Evolutionary conservation across 2,113 vertebrate species (phyloP).

Genomic region (Corythoichthys haematopterus): DNA sequence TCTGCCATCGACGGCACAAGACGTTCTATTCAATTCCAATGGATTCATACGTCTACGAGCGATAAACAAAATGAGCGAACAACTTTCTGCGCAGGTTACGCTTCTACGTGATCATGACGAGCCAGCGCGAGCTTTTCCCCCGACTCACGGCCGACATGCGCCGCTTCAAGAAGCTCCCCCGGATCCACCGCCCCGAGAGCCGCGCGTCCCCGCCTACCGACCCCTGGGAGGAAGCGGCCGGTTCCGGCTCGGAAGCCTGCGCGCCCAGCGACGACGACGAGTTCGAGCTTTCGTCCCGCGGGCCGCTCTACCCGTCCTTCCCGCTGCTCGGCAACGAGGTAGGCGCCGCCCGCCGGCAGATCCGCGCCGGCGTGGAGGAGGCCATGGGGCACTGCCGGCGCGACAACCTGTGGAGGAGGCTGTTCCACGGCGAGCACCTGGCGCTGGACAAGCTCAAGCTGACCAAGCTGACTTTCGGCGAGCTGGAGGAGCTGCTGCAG

Average conservation of each 20-base stretch:
- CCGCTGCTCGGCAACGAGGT: slow-evolving; percentile 87
- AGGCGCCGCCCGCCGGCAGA: slow-evolving; percentile 78
- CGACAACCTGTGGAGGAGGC: slow-evolving; percentile 94
- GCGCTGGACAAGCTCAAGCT: slow-evolving; percentile 89
- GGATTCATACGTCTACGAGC: too few species aligned
- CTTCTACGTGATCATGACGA: slow-evolving; percentile 95
- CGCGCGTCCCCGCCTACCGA: slow-evolving; percentile 52
- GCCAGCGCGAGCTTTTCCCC: slow-evolving; percentile 93
- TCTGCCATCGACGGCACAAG: too few species aligned
- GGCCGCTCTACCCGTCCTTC: slow-evolving; percentile 79
- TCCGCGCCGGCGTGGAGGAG: slow-evolving; percentile 85
- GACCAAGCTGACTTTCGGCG: slow-evolving; percentile 82
- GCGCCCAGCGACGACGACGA: slow-evolving; percentile 62
- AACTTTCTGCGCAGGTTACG: slow-evolving; percentile 69
- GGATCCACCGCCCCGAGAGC: slow-evolving; percentile 76
- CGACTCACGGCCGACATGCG: slow-evolving; percentile 90
- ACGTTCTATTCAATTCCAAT: too few species aligned
- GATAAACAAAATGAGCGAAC: too few species aligned
- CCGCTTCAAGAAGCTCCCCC: slow-evolving; percentile 88
- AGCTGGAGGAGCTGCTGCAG: slow-evolving; percentile 90
- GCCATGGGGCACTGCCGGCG: slow-evolving; percentile 95
- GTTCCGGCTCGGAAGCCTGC: slow-evolving; percentile 9
- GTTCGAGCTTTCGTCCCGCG: slow-evolving; percentile 58
- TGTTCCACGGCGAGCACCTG: slow-evolving; percentile 91
- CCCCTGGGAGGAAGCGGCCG: slow-evolving; percentile 72